Evolutionary conservation across 2,113 vertebrate genomes (phyloP).

Genomic region (Lagenorhynchus albirostris): DNA sequence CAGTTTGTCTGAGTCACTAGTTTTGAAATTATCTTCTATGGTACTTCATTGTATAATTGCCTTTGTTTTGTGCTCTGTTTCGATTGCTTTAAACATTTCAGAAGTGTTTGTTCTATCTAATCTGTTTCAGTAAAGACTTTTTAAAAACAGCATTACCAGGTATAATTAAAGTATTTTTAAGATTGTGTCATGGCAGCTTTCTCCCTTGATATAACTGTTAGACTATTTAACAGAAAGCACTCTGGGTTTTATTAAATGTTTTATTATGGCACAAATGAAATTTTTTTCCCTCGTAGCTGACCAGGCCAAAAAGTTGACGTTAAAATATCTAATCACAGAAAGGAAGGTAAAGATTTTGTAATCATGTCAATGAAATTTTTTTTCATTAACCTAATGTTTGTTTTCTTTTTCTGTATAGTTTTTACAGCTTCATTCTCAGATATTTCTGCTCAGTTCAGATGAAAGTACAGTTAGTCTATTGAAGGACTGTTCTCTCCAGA

Average conservation of each 20-base stretch:
- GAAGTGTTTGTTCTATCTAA: background rate
- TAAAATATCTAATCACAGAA: background rate
- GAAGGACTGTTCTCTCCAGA: slow-evolving; percentile 6
- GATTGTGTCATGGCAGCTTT: background rate
- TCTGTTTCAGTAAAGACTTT: slow-evolving; percentile 2
- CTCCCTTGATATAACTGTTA: background rate
- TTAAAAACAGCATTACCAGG: background rate
- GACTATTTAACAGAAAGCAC: background rate
- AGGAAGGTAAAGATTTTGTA: background rate
- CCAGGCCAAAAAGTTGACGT: background rate
- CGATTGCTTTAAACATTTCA: background rate
- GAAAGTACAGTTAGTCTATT: slow-evolving; percentile 86
- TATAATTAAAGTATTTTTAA: background rate
- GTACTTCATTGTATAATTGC: background rate
- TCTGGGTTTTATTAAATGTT: slow-evolving; percentile 11
- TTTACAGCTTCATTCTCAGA: slow-evolving; percentile 89
- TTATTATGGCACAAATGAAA: background rate
- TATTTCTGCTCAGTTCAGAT: slow-evolving; percentile 88
- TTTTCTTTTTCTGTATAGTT: slow-evolving; percentile 82
- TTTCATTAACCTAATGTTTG: slow-evolving; percentile 16
- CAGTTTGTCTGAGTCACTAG: background rate
- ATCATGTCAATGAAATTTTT: background rate
- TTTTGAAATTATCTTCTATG: background rate
- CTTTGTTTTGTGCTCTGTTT: slow-evolving; percentile 1
- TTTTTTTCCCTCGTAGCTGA: background rate